Evolutionary conservation across 2,113 vertebrate species (phyloP).

Genomic region (crab-eating macaque (Macaca fascicularis)): DNA sequence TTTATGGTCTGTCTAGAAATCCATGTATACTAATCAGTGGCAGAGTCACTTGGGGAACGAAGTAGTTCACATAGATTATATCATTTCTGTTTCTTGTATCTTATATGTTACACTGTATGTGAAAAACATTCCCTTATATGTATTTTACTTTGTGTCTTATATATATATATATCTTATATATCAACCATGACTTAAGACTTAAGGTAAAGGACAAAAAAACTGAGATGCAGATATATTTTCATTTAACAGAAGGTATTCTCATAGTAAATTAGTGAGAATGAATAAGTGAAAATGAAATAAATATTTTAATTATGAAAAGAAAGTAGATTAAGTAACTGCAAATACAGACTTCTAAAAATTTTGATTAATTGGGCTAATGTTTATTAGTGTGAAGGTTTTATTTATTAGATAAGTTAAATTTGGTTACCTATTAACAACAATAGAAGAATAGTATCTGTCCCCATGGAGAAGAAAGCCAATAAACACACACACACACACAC

Average conservation of each 20-base stretch:
- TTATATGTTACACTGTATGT: background rate
- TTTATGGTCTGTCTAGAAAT: background rate
- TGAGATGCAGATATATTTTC: background rate
- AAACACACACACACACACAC: background rate
- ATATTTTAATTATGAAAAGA: background rate
- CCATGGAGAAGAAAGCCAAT: background rate
- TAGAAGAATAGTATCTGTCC: background rate
- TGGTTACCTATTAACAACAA: background rate
- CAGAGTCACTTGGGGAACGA: background rate
- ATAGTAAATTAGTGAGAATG: background rate
- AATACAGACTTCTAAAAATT: background rate
- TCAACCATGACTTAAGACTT: background rate
- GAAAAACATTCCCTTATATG: background rate
- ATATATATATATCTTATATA: background rate
- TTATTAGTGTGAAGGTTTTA: background rate
- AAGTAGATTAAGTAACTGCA: background rate
- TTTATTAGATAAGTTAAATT: background rate
- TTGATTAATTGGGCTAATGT: background rate
- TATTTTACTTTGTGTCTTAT: background rate
- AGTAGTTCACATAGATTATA: background rate
- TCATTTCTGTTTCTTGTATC: background rate
- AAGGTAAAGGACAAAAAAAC: background rate
- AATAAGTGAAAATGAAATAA: background rate
- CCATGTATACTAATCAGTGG: background rate
- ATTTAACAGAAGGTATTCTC: background rate